Evolutionary conservation across 2,797 vertebrate genomes (phyloP).

Genomic region (Arctocebus calabarensis): DNA sequence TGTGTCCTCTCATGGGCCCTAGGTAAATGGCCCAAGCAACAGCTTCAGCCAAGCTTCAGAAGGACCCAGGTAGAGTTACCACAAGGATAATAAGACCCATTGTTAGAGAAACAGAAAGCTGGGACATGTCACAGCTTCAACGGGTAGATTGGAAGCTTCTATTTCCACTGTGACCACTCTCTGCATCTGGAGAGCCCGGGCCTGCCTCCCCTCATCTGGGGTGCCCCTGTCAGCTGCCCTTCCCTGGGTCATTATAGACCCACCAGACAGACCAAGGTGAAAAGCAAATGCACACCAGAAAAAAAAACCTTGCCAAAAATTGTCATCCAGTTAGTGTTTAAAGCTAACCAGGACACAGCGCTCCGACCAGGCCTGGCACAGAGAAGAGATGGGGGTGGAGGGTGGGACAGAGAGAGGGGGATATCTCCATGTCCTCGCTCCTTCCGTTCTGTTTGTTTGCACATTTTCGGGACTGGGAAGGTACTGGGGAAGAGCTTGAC

Average conservation of each 20-base stretch:
- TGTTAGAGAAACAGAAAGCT: background rate
- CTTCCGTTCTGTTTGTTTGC: background rate
- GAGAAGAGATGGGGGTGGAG: no score
- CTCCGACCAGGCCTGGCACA: no score
- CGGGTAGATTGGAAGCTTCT: fast-evolving
- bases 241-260: no score
- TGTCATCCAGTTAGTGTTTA: background rate
- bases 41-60: background rate
- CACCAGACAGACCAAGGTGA: background rate
- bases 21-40: background rate
- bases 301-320: background rate
- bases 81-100: background rate
- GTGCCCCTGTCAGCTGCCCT: background rate
- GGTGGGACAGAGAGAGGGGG: fast-evolving
- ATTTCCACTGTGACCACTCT: fast-evolving
- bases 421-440: fast-evolving
- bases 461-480: no score
- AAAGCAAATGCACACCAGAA: background rate
- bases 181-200: background rate
- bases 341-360: background rate
- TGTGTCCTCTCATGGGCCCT: background rate
- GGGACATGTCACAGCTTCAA: background rate
- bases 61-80: background rate
- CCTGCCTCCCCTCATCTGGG: fast-evolving
- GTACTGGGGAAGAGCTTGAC: background rate